Percentiles rank a stretch among this genome's conserved stretches.
These are phyloP conservation scores for Neotoxoptera formosana DNA, from an alignment of 1,140 invertebrate species.

Conservation along the genomic window DNA sequence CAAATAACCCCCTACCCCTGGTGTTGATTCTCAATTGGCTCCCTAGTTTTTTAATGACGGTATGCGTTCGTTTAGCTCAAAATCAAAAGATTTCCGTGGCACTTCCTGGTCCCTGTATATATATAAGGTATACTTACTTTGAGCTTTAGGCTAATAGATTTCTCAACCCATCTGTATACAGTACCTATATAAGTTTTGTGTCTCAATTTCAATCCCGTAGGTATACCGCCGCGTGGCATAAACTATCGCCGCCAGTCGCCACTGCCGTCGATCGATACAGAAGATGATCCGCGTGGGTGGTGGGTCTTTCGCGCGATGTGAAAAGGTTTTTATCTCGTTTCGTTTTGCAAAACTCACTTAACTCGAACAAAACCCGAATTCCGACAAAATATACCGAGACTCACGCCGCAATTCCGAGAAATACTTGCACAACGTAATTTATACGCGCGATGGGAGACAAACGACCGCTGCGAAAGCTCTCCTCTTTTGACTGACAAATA, in stretches of 20 bases:
- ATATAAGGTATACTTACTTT: not conserved
- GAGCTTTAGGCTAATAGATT: not conserved
- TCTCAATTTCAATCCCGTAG: not conserved
- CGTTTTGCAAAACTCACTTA: not conserved
- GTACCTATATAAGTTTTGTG: not conserved
- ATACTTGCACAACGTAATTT: conserved; percentile 3
- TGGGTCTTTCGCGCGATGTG: not conserved
- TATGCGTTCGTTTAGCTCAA: not conserved
- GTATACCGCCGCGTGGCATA: not conserved
- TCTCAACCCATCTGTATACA: not conserved
- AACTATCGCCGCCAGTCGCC: not conserved
- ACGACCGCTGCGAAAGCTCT: not conserved
- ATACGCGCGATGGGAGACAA: not conserved
- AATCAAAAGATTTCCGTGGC: not conserved
- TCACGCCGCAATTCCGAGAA: not conserved
- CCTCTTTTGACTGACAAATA: conserved; percentile 4
- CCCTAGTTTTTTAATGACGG: not conserved
- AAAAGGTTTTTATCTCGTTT: not conserved
- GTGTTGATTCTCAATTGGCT: not conserved
- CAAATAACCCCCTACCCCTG: not conserved
- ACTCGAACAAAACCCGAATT: not conserved
- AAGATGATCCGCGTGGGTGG: not conserved
- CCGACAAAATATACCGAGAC: not conserved
- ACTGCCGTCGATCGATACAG: not conserved
- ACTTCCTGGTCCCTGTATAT: too few relatives aligned